These are phyloP conservation scores for Heliocidaris tuberculata DNA, from an alignment of 35 echinoderm and acorn worm species.

Conservation along the genomic window DNA sequence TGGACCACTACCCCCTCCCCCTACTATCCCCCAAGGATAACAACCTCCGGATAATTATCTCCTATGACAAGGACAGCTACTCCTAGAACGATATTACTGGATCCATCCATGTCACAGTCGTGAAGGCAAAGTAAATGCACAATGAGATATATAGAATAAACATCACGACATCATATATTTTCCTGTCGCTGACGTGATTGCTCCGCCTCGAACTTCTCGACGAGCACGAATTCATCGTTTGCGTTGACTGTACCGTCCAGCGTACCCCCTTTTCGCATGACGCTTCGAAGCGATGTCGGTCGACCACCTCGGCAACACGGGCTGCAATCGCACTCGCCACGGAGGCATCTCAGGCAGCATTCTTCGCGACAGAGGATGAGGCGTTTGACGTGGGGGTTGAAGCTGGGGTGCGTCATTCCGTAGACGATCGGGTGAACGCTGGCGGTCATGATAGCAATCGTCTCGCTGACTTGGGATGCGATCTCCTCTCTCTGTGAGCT, in stretches of 20 bases:
- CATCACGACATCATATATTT: background rate
- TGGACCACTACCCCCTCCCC: no score
- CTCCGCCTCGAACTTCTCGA: background rate
- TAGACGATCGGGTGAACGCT: slow-evolving; percentile 15
- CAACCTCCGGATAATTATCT: no score
- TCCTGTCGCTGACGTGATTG: background rate
- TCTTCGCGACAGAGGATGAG: slow-evolving; percentile 17
- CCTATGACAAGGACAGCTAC: no score
- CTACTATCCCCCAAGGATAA: no score
- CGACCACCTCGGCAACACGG: background rate
- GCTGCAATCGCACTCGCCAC: background rate
- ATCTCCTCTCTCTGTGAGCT: slow-evolving; percentile 29
- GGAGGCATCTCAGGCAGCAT: background rate
- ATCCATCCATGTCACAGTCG: no score
- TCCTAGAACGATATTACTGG: no score
- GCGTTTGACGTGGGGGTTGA: slow-evolving; percentile 12
- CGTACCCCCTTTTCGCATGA: background rate
- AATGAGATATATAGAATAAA: no score
- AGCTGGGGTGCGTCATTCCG: slow-evolving; percentile 35
- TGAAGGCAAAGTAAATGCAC: no score
- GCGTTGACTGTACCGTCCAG: slow-evolving; percentile 21
- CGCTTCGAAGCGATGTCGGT: slow-evolving; percentile 9
- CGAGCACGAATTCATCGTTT: slow-evolving; percentile 24
- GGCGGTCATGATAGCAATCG: slow-evolving; percentile 25
- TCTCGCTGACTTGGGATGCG: background rate